These are phyloP conservation scores for Ophraella communa DNA, from an alignment of 2,888 invertebrate genomes.

Conservation along the genomic window DNA sequence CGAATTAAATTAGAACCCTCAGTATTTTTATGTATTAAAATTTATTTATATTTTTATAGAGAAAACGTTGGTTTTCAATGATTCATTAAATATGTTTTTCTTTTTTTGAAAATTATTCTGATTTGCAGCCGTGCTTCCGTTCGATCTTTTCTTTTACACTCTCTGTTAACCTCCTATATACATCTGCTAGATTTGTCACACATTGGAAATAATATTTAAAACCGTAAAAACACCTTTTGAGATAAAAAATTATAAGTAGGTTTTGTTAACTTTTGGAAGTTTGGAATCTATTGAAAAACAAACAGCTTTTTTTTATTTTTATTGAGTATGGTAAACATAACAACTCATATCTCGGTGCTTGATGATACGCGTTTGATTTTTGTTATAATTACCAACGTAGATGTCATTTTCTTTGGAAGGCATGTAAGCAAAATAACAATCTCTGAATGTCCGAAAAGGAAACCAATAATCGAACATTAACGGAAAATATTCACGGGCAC, in stretches of 20 bases:
- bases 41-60: slow-evolving; percentile 16
- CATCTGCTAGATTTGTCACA: no score
- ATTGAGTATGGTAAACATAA: background rate
- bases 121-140: no score
- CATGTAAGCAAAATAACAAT: slow-evolving; percentile 54
- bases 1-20: slow-evolving; percentile 9
- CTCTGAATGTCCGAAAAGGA: slow-evolving; percentile 50
- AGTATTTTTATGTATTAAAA: slow-evolving; percentile 23
- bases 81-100: background rate
- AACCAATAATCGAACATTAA: slow-evolving; percentile 52
- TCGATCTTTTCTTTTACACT: no score
- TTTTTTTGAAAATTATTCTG: background rate
- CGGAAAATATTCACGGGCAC: slow-evolving; percentile 54
- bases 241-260: no score
- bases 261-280: no score
- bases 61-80: slow-evolving; percentile 16
- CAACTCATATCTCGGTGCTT: slow-evolving; percentile 1
- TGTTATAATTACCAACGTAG: slow-evolving; percentile 23
- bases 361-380: background rate
- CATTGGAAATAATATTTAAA: no score
- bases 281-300: no score
- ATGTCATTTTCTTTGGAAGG: slow-evolving; percentile 53
- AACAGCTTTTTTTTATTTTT: background rate
- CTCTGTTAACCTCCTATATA: no score
- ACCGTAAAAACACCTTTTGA: no score